Evolutionary conservation across 2,797 vertebrate genomes (phyloP).

Genomic region (Lithobates sylvaticus): DNA sequence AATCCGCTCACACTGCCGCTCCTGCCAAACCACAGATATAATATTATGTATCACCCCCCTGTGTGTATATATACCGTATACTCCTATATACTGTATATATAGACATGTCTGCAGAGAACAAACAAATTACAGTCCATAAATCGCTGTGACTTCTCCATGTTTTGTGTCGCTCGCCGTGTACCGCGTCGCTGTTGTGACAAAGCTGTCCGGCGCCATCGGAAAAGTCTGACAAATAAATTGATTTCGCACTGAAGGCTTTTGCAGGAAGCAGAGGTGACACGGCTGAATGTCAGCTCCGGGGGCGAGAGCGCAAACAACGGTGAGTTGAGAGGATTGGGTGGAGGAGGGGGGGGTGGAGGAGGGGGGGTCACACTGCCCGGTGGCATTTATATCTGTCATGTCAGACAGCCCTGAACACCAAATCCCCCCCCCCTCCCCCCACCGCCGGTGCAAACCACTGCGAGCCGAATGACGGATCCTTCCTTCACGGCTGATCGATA

Average conservation of each 20-base stretch:
- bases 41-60: too few relatives aligned
- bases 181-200: not conserved
- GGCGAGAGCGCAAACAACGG: not conserved
- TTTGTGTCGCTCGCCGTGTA: not conserved
- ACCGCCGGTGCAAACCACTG: not conserved
- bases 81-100: too few relatives aligned
- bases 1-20: conserved; percentile 96
- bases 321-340: too few relatives aligned
- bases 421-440: not conserved
- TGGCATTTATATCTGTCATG: not conserved
- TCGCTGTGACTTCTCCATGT: not conserved
- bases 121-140: not conserved
- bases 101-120: not conserved
- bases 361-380: not conserved
- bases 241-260: not conserved
- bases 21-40: conserved; percentile 72
- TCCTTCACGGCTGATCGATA: conserved; percentile 5
- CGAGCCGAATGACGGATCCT: not conserved
- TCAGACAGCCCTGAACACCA: not conserved
- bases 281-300: conserved; percentile 12
- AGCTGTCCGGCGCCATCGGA: not conserved
- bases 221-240: not conserved
- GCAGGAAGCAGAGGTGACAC: not conserved
- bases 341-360: too few relatives aligned
- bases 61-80: too few relatives aligned